phyloP scores from a whole-genome alignment of 2,113 vertebrate species.

The Rissa tridactyla region DNA sequence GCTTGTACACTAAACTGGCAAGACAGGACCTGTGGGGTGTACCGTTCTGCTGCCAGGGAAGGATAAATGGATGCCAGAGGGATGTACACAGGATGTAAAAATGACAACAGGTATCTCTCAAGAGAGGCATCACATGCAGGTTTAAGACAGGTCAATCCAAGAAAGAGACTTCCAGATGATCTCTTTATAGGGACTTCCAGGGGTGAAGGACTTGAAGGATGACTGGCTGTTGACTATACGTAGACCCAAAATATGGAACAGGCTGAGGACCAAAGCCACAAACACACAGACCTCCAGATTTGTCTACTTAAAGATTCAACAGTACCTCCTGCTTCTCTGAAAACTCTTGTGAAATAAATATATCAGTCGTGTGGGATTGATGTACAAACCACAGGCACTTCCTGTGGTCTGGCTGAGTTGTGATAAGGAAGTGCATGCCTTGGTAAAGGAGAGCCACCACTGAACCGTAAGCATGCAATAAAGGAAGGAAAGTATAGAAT shows the following conservation, averaged over 20 bases:
- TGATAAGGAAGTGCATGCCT: not conserved
- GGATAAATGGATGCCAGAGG: not conserved
- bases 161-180: not conserved
- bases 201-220: not conserved
- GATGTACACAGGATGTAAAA: not conserved
- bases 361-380: not conserved
- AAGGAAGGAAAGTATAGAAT: not conserved
- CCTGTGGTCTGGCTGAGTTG: not conserved
- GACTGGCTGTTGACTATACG: not conserved
- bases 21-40: not conserved
- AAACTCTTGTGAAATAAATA: not conserved
- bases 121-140: not conserved
- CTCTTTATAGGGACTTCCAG: not conserved
- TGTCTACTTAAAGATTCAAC: not conserved
- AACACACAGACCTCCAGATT: not conserved
- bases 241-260: not conserved
- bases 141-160: not conserved
- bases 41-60: not conserved
- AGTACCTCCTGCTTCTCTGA: not conserved
- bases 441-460: not conserved
- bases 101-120: not conserved
- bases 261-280: not conserved
- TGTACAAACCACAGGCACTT: not conserved
- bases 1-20: not conserved
- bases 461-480: not conserved